Evolutionary conservation across 2,888 invertebrate genomes (phyloP).

Genomic region (Scrobipalpa atriplicella): DNA sequence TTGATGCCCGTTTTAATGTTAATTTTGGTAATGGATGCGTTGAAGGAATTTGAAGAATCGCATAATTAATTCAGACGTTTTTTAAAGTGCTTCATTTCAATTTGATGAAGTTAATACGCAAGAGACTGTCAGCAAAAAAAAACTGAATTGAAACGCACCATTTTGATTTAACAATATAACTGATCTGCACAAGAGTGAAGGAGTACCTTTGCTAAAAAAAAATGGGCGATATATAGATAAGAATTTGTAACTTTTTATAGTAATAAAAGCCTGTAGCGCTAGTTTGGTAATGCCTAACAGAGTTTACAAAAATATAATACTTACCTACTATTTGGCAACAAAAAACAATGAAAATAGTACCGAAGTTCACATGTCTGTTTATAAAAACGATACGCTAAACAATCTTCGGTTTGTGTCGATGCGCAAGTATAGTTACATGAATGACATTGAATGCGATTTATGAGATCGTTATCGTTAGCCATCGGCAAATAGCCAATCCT

Average conservation of each 20-base stretch:
- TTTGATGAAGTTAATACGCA: not conserved
- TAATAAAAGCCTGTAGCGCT: no score
- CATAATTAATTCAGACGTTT: constrained; percentile 16
- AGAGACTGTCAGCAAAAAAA: no score
- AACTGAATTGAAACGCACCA: no score
- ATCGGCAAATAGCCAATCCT: constrained; percentile 51
- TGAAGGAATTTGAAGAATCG: constrained; percentile 21
- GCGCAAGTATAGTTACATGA: constrained; percentile 42
- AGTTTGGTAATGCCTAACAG: no score
- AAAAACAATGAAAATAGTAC: no score
- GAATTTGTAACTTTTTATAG: no score
- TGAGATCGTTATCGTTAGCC: constrained; percentile 53
- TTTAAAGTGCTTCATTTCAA: constrained; percentile 6
- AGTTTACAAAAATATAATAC: no score
- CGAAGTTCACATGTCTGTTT: not conserved
- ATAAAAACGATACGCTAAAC: not conserved
- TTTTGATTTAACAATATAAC: no score
- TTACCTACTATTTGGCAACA: no score
- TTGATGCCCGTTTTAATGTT: constrained; percentile 20
- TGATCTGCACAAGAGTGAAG: no score
- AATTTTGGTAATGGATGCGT: constrained; percentile 18
- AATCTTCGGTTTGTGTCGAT: not conserved
- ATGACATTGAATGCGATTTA: constrained; percentile 56
- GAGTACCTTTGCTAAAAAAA: no score
- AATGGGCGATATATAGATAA: no score